Percentiles rank a stretch among this genome's conserved stretches.
phyloP scores from a whole-genome alignment of 2,113 vertebrate species.

The Setophaga petechia region DNA sequence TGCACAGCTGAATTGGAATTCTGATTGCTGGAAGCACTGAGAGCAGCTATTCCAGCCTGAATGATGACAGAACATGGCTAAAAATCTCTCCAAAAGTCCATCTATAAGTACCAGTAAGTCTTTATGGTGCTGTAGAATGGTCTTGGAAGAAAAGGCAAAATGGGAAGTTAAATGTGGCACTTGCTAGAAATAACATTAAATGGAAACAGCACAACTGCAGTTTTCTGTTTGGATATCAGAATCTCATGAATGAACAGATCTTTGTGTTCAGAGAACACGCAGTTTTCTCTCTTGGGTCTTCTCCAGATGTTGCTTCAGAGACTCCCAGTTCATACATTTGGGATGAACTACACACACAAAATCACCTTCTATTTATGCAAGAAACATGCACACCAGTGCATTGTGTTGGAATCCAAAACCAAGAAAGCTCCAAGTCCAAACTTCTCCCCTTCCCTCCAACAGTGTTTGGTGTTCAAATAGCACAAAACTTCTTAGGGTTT shows the following conservation, averaged over 20 bases:
- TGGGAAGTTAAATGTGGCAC: neutral
- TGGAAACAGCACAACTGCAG: neutral
- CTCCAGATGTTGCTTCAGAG: constrained; percentile 45
- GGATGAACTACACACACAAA: neutral
- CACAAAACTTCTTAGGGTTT: neutral
- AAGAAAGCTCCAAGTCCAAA: neutral
- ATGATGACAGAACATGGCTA: neutral
- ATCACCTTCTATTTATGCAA: neutral
- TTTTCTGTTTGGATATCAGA: neutral
- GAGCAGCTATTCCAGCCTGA: neutral
- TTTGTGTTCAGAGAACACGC: constrained; percentile 1
- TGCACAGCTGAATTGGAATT: neutral
- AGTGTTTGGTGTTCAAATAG: neutral
- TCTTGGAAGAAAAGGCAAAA: neutral
- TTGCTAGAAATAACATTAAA: neutral
- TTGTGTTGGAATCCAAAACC: neutral
- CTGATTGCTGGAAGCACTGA: neutral
- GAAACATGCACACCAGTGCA: neutral
- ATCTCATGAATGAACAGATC: neutral
- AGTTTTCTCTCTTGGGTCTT: constrained; percentile 14
- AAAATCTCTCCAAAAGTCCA: neutral
- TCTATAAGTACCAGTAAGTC: neutral
- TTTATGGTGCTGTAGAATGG: neutral
- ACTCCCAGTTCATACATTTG: neutral
- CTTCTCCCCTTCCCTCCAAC: neutral